A percentile compares a stretch with the other conserved stretches of the same genome.
Conservation (phyloP, 1,140 invertebrate species). For the Euschistus heros region DNA sequence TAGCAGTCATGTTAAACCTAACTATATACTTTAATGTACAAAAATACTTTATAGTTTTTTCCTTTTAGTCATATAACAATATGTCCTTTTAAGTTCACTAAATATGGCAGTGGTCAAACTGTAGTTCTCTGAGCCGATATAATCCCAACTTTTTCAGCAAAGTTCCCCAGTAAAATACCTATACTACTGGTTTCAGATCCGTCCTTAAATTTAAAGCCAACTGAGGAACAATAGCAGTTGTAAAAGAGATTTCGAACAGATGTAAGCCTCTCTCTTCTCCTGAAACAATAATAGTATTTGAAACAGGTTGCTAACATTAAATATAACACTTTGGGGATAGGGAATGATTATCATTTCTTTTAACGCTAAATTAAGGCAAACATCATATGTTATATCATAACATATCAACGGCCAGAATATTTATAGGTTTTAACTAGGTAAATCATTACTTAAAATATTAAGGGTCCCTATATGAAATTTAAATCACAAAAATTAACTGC, state of each 20-base stretch:
- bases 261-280: conserved; percentile 45
- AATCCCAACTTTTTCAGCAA: conserved; percentile 48
- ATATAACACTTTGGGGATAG: too few relatives aligned
- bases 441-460: too few relatives aligned
- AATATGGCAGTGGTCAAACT: conserved; percentile 33
- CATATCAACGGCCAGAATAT: too few relatives aligned
- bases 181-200: conserved; percentile 40
- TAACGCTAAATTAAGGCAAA: too few relatives aligned
- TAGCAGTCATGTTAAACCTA: not conserved
- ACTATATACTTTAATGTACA: not conserved
- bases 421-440: too few relatives aligned
- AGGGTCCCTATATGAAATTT: too few relatives aligned
- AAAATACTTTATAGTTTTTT: not conserved
- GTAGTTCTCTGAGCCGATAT: conserved; percentile 38
- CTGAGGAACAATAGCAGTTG: conserved; percentile 41
- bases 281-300: conserved; percentile 29
- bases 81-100: not conserved
- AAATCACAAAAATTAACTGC: too few relatives aligned
- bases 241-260: conserved; percentile 44
- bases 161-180: conserved; percentile 42
- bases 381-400: too few relatives aligned
- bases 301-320: too few relatives aligned
- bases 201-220: conserved; percentile 43
- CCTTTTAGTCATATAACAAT: not conserved
- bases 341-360: too few relatives aligned